These are phyloP conservation scores for Nixonia krombeini DNA, from an alignment of 1,140 invertebrate genomes.

Conservation along the genomic window DNA sequence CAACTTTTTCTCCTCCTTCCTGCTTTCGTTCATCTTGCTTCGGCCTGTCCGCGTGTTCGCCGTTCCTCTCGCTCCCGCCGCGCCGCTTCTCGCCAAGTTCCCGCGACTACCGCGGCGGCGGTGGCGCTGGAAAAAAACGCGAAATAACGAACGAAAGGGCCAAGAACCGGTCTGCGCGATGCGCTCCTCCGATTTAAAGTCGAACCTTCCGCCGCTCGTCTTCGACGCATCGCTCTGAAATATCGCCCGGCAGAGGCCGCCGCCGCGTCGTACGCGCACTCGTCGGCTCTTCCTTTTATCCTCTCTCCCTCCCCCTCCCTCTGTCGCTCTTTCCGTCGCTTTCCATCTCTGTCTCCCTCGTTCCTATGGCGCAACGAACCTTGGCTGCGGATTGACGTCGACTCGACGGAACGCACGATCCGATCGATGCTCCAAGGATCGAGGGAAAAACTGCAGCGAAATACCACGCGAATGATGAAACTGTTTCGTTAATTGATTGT, in stretches of 20 bases:
- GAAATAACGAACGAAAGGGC: conserved; percentile 59
- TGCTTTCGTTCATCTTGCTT: conserved; percentile 34
- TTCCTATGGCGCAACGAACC: background rate
- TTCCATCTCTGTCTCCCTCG: too few species aligned
- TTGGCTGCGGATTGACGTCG: conserved; percentile 35
- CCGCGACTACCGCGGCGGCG: too few species aligned
- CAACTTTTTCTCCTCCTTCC: conserved; percentile 36
- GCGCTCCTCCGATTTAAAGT: conserved; percentile 51
- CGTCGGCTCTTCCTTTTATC: conserved; percentile 36
- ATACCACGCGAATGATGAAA: background rate
- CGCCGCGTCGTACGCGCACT: conserved; percentile 31
- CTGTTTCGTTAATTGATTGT: too few species aligned
- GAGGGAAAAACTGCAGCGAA: background rate
- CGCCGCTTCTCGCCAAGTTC: too few species aligned
- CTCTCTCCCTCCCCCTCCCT: too few species aligned
- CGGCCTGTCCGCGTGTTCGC: conserved; percentile 32
- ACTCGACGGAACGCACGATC: conserved; percentile 30
- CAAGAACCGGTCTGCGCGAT: conserved; percentile 49
- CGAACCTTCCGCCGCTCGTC: conserved; percentile 45
- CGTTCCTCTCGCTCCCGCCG: conserved; percentile 28
- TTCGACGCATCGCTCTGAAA: conserved; percentile 36
- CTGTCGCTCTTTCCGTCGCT: too few species aligned
- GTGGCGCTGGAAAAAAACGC: conserved; percentile 51
- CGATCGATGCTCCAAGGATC: conserved; percentile 30
- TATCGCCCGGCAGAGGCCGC: too few species aligned